Base-by-base conservation (phyloP, 2,113 vertebrate genomes). In the Antennarius striatus region DNA sequence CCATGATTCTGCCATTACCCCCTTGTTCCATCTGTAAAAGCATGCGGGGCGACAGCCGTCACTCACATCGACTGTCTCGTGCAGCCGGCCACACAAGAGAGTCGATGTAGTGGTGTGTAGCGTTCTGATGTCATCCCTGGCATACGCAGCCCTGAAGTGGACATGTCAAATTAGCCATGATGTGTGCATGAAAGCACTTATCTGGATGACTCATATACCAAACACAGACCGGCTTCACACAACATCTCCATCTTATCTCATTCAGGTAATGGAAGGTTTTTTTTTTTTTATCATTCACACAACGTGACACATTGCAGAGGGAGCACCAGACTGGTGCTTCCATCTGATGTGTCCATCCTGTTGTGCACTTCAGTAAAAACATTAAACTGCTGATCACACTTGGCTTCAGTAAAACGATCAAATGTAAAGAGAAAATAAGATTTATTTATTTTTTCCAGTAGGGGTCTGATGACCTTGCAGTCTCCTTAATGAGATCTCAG, bases 121-220 rank as follows among this genome's bases (percentile, higher is more conserved):
- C 55, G 56, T 57, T 70, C 59, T 67, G 78, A 85, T 87, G 77
- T 88, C 72, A 83, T 68, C 66, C 56, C 66, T 84, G 84, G 77
- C 68, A 47, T 58, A 71, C 42, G 62, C 46, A 12, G 64, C 56
- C 56, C 43, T 29, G 12, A 59, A 56, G 59, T 80, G 69, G 59
- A 80, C 80, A 55, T 83, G 75, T 79, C 76, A 80, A 86, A 83
- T 88, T 83, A 83, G 71, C 74, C 64, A 63, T 60, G 28, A 62
- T 76, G 75, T 79, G 77, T 79, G 74, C 71, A 83, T 81, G 64
- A 71, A 78, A 73, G 74, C 68, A 71, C 65, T 83, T 69, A 68
- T 77, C 56, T 56, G 56, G 69, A 22, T 86, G 79, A 84, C 61
- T 82, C 78, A 84, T 71, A 45, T 68, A 71, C 63, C 75, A 70